These are phyloP conservation scores for Aplocera efformata DNA, from an alignment of 2,888 invertebrate species.

Conservation along the genomic window DNA sequence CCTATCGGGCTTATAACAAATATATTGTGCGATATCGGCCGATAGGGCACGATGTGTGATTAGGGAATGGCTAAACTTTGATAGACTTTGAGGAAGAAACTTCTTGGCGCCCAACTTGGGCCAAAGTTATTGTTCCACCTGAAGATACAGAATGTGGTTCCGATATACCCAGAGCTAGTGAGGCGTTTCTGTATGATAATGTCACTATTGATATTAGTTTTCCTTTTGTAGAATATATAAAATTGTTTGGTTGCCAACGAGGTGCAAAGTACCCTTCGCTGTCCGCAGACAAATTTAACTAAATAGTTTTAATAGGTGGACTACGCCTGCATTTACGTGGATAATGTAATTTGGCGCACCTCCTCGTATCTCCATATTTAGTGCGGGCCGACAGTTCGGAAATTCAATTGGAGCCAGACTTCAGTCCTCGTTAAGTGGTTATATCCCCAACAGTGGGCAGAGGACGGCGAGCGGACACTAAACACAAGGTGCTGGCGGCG, in stretches of 20 bases:
- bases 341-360: slow-evolving; percentile 27
- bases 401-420: slow-evolving; percentile 75
- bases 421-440: slow-evolving; percentile 76
- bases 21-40: slow-evolving; percentile 38
- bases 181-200: no score
- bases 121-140: slow-evolving; percentile 1
- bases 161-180: no score
- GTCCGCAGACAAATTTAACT: slow-evolving; percentile 6
- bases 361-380: slow-evolving; percentile 42
- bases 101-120: slow-evolving; percentile 27
- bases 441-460: slow-evolving; percentile 64
- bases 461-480: slow-evolving; percentile 61
- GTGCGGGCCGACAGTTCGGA: slow-evolving; percentile 47
- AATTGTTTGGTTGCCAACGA: slow-evolving; percentile 3
- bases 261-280: not conserved
- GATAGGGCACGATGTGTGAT: slow-evolving; percentile 38
- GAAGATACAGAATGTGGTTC: not conserved
- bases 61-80: slow-evolving; percentile 19
- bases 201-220: no score
- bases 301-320: slow-evolving; percentile 14
- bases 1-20: slow-evolving; percentile 44
- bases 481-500: slow-evolving; percentile 51
- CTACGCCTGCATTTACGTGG: slow-evolving; percentile 23
- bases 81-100: slow-evolving; percentile 9
- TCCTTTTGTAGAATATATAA: no score